Evolutionary conservation across 2,797 vertebrate species (phyloP), one percentile per base, ranked within the genome.

Genomic region (Sardinella longiceps): DNA sequence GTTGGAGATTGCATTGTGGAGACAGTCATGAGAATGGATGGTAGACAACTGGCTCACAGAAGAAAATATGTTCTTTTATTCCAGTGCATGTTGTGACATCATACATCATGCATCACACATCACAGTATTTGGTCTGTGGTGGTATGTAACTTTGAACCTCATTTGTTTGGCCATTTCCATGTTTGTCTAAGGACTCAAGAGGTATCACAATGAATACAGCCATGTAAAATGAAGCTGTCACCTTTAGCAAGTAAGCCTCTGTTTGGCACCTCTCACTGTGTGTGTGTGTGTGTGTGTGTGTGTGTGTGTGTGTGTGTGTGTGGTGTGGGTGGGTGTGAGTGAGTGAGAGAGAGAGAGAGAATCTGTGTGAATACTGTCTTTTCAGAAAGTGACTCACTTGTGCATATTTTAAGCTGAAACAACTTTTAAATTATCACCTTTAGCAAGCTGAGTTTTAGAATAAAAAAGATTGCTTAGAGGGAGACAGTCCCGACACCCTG

Each of bases 351-450:
- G n/a, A n/a, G n/a, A n/a, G n/a, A n/a, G n/a, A n/a, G n/a, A 63
- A n/a, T 7, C 58, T 63, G 58, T 37, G 28, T 74, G 30, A 74
- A 33, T 30, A 1, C 18, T 20, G 66, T 37, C 66, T 39, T 74
- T 15, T 37, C 30, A 74, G 3, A 11, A 33, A 37, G 33, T 74
- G 66, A 74, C 0, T 74, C 66, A 74, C 66, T 18, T 39, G 33
- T 37, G 18, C 30, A 37, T 39, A 15, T 74, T 39, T 63, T 20
- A 23, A 11, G 60, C 60, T 12, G 9, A 37, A 39, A 74, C 14
- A 33, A 74, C 66, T 37, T 74, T 74, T 70, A 14, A 70, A 70
- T 70, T 37, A 74, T 37, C 66, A 74, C 66, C 66, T 74, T 33
- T 6, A 74, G 33, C 30, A 33, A 74, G 30, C 28, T 10, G 18